Evolutionary conservation across 2,888 invertebrate species (phyloP), one percentile per base, ranked within the genome.

Genomic region (Drosophila mayaguana): DNA sequence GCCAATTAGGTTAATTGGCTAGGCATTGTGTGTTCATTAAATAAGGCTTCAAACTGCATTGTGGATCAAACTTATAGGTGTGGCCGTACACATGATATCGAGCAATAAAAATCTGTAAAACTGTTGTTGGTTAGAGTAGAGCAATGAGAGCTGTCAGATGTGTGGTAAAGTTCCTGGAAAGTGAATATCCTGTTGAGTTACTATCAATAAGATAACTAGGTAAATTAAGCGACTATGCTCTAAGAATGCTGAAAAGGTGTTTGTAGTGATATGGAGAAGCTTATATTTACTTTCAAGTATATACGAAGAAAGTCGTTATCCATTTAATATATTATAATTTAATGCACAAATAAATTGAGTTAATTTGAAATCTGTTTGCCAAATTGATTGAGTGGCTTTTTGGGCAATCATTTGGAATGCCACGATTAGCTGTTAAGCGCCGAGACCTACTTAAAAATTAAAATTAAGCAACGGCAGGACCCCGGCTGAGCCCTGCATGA

Each of bases 1-100:
- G 11, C 28, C 63, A 83, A 83, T 72, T 66, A 67, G 75, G 78
- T 86, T 86, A 83, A 86, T 75, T 68, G 59, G 53, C 5, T 18
- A 25, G 38, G 48, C 28, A 20, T 16, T 28, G 28, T 36, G 22
- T 42, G 28, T 64, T 32, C 50, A 45, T 63, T 18, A 57, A 57
- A 36, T 2, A 2, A 6, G 28, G 34, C 16, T 43, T 20, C 12
- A 20, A 51, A 16, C 18, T 43, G 12, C n/a, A 53, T 45, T 53
- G 14, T 36, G 12, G 50, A 46, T 38, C 25, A 38, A n/a, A 14
- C 12, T 11, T 9, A 34, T 11, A 25, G 38, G 34, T 38, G 55
- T 38, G 48, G 9, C 1, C 12, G 4, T 12, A 43, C n/a, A 51
- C 42, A 28, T 38, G 14, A 25, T 40, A 32, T 20, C 32, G 2